Conservation (phyloP, 2,797 vertebrate species). For the Erpetoichthys calabaricus region DNA sequence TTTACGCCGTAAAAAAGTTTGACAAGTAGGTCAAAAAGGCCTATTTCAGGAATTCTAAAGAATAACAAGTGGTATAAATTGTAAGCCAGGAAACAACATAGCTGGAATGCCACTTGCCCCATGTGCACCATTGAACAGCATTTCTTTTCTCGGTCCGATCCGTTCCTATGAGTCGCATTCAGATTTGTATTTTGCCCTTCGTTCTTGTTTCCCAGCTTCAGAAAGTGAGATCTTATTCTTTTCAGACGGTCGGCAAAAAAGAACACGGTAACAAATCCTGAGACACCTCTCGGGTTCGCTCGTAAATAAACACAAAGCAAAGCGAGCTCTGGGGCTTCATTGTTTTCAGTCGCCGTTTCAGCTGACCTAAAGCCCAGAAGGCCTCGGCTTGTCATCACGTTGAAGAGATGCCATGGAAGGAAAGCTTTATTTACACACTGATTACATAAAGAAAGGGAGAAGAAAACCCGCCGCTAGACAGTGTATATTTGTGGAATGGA, state of each 20-base stretch:
- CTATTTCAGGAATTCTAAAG: background rate
- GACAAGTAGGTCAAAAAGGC: background rate
- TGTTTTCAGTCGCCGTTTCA: constrained; percentile 9
- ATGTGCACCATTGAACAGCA: background rate
- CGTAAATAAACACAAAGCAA: background rate
- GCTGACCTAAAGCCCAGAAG: constrained; percentile 6
- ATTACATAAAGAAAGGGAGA: background rate
- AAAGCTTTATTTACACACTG: constrained; percentile 24
- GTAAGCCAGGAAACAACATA: background rate
- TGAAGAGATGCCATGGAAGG: constrained; percentile 13
- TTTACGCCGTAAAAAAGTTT: background rate
- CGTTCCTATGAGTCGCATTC: no score
- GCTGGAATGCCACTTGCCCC: background rate
- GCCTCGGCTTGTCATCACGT: constrained; percentile 12
- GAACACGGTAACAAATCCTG: no score
- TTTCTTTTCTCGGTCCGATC: background rate
- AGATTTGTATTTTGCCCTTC: no score
- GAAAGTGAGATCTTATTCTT: no score
- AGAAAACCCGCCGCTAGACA: constrained; percentile 21
- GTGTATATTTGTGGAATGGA: constrained; percentile 33
- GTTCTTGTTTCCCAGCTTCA: no score
- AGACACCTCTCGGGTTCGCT: no score
- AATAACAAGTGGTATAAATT: background rate
- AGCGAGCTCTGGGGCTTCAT: background rate
- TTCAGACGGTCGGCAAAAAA: no score